A percentile compares a stretch with the other conserved stretches of the same genome.
Evolutionary conservation across 2,113 vertebrate species (phyloP).

Genomic region (Benitochromis conjunctus): DNA sequence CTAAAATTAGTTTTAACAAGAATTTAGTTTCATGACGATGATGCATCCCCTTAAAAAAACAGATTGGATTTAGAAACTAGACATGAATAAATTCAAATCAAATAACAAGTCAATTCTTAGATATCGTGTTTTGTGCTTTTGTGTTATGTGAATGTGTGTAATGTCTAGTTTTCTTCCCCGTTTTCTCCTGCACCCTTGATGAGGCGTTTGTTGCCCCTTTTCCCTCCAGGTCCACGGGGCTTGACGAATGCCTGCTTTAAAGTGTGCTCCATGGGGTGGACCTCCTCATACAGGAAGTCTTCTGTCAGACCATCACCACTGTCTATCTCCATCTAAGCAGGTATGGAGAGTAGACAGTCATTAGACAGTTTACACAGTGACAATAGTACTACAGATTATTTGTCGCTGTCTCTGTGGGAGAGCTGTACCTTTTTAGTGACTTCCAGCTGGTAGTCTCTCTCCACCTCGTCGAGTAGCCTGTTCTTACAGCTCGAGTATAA

Average conservation of each 20-base stretch:
- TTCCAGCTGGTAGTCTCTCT: slow-evolving; percentile 90
- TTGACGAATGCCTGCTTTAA: slow-evolving; percentile 94
- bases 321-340: slow-evolving; percentile 88
- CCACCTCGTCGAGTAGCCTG: slow-evolving; percentile 88
- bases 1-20: background rate
- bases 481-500: slow-evolving; percentile 99
- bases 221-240: slow-evolving; percentile 92
- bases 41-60: background rate
- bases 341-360: background rate
- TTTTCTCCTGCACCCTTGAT: slow-evolving; percentile 90
- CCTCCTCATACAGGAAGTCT: slow-evolving; percentile 93
- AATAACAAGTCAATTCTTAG: slow-evolving; percentile 29
- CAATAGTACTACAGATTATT: background rate
- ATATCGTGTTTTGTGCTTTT: slow-evolving; percentile 3
- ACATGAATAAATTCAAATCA: slow-evolving; percentile 2
- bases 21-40: background rate
- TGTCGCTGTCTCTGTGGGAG: background rate
- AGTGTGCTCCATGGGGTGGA: slow-evolving; percentile 94
- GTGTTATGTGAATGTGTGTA: background rate
- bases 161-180: slow-evolving; percentile 85
- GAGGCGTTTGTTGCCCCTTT: slow-evolving; percentile 92
- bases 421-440: slow-evolving; percentile 88
- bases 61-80: background rate
- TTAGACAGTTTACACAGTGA: background rate
- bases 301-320: slow-evolving; percentile 88